Percentiles rank a stretch among this genome's conserved stretches.
These are phyloP conservation scores for Ophiothrix spiculata DNA, from an alignment of 35 echinoderm and acorn worm species.

Conservation along the genomic window DNA sequence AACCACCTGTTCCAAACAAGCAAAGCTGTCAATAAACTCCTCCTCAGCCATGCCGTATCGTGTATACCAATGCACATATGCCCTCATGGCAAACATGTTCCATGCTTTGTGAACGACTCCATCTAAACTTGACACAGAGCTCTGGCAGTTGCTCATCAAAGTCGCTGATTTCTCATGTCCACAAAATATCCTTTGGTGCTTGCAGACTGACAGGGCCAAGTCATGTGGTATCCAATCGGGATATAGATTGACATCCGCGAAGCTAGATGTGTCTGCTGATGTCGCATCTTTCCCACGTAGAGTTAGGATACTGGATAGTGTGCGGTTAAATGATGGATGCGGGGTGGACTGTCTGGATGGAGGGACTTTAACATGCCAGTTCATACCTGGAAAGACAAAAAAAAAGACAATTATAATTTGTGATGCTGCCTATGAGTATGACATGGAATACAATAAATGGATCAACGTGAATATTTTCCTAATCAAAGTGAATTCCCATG, in stretches of 20 bases:
- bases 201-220: slow-evolving; percentile 25
- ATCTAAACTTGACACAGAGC: slow-evolving; percentile 49
- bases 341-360: slow-evolving; percentile 3
- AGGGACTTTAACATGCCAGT: slow-evolving; percentile 68
- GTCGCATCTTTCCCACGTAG: slow-evolving; percentile 61
- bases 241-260: slow-evolving; percentile 46
- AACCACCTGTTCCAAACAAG: slow-evolving; percentile 76
- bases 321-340: slow-evolving; percentile 47
- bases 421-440: too few species aligned
- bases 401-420: background rate
- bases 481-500: too few species aligned
- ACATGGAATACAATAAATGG: too few species aligned
- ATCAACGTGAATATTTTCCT: too few species aligned
- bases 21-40: slow-evolving; percentile 98
- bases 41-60: slow-evolving; percentile 89
- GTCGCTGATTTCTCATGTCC: slow-evolving; percentile 72
- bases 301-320: slow-evolving; percentile 59
- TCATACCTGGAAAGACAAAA: slow-evolving; percentile 63
- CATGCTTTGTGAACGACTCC: slow-evolving; percentile 68
- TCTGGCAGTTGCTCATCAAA: slow-evolving; percentile 79
- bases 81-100: slow-evolving; percentile 97
- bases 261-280: slow-evolving; percentile 20
- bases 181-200: slow-evolving; percentile 41
- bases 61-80: slow-evolving; percentile 94
- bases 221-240: slow-evolving; percentile 63